Base-by-base conservation (phyloP, 2,113 vertebrate species). In the Delphinapterus leucas region DNA sequence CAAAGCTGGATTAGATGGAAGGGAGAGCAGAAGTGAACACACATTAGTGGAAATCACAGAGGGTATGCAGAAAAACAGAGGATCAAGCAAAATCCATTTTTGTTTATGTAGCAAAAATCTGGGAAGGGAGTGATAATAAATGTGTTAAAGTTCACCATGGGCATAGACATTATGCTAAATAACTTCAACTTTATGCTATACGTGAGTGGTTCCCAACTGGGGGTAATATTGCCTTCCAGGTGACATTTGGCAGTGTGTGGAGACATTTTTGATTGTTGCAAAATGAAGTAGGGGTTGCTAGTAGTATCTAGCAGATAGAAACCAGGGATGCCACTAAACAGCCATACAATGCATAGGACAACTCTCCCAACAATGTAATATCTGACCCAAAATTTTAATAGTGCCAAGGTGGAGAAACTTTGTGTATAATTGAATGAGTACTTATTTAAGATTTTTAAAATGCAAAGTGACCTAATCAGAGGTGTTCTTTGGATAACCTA, bases 121-220 rank as follows among this genome's bases (percentile, higher is more conserved):
- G n/a, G 28, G 26, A 79, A 83, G 3, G 53, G 15, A 82, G 14
- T 47, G 8, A 4, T 26, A 44, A 70, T n/a, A 44, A 61, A 63
- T n/a, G 49, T 20, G 23, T 65, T 60, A 47, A 70, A 93, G 23
- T 33, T 17, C 60, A 60, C 9, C 10, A 92, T 2, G 67, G 3
- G 15, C 2, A n/a, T 36, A 74, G 11, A 14, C 11, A 13, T 47
- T 88, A 26, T 60, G 8, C 18, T 76, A 65, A 89, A 90, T 49
- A 80, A 36, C 15, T 38, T 81, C 41, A 49, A 13, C 8, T 36
- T 82, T 36, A 82, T 68, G 6, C 28, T 47, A 49, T 49, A 15
- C 15, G 3, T 92, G 5, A 53, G 8, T 17, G 11, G 13, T 73
- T 93, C 0, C 15, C 55, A n/a, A 63, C 0, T 18, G 21, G 6